Evolutionary conservation across 37 sponge, comb jelly and placozoan genomes (phyloP), one percentile per base, ranked within the genome.

Genomic region (Beroe forskalii): DNA sequence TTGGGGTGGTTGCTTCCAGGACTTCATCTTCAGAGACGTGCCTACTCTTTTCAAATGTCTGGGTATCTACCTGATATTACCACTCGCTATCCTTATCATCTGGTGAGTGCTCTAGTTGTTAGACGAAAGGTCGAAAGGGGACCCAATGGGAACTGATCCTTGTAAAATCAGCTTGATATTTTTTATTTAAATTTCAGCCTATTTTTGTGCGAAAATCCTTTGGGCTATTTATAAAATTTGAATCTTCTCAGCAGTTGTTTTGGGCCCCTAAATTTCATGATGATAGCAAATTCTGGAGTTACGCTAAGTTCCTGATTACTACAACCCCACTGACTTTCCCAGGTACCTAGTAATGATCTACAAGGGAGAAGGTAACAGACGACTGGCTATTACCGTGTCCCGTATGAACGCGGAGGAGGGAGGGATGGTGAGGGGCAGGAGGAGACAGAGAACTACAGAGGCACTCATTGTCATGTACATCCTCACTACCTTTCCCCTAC

Each of bases 1-100:
- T 25, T 80, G 86, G 86, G 86, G 86, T 28, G 86, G 86, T 23
- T 80, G 86, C 31, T 80, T 80, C 55, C 86, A 80, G 86, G 35
- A 25, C 31, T 80, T 44, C 31, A 22, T 80, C 19, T 80, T 44
- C 86, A 80, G 86, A 42, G 86, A 80, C 27, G 23, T 80, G 2
- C 42, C 86, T 1, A 25, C 55, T 17, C 55, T 80, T 43, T 80
- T 41, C 48, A 20, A 80, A 25, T 80, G 86, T 42, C n/a, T 80
- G 37, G 86, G 24, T 22, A 80, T 44, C 22, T 80, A 44, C 55
- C 40, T 80, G 44, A 1, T 80, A 32, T 1, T 80, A 14, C 86
- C 86, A 1, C 86, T 80, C 0, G 86, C 38, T 25, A 80, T 80
- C 24, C 86, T 80, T 6, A 80, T 80, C 3, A 25, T 40, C 1